Evolutionary conservation across 2,113 vertebrate species (phyloP), one percentile per base, ranked within the genome.

Genomic region (Craseonycteris thonglongyai): DNA sequence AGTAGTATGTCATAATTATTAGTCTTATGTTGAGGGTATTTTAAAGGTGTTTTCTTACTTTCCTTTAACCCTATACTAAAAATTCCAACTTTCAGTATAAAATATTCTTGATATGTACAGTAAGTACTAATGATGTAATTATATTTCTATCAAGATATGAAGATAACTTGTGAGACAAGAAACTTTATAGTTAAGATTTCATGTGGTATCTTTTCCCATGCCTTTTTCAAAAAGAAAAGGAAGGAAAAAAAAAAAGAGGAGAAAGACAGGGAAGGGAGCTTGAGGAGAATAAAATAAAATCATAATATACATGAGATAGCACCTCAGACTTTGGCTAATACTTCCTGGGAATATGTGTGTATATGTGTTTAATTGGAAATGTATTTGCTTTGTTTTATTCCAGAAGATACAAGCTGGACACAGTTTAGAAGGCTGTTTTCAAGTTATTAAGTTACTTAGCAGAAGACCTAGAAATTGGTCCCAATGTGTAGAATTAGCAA

Each of bases 381-480:
- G 0, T 68, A 8, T 89, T 94, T 11, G 1, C 58, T 88, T 63
- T 88, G 88, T 65, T 85, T 83, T 51, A 81, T 97, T 91, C 15
- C 97, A 99, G 99, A 99, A 99, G 95, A 99, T 99, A 98, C 98
- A 99, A 96, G 96, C 97, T 9, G 99, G 99, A 63, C 99, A 99
- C 93, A 99, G 98, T 97, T 98, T 99, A 98, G 99, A 99, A 97
- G 99, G 99, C 33, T 98, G 99, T 83, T 99, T 99, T 98, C 99
- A 99, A 98, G 99, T 99, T 96, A 98, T 99, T 96, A 99, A 99
- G 97, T 98, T 99, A 92, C 98, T 99, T 40, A 99, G 98, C 97
- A 98, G 99, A 97, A 99, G 99, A 97, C 99, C 99, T 7, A 98
- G 98, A 94, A 98, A 95, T 72, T 99, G 99, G 99, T 97, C 98